Conservation (phyloP, 1,140 invertebrate species). For the Geopemphigus sp. region DNA sequence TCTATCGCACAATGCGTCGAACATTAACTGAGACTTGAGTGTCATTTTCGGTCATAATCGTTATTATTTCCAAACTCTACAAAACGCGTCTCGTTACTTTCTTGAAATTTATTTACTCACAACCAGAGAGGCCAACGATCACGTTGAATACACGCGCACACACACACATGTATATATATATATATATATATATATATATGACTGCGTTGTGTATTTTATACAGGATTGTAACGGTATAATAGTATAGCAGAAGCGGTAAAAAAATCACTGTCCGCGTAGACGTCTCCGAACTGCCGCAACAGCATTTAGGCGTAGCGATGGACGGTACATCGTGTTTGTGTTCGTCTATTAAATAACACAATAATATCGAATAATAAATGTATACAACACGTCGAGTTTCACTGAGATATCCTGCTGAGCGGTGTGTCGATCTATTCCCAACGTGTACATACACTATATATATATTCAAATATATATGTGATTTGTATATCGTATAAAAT, state of each 20-base stretch:
- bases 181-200: background rate
- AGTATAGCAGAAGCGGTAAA: background rate
- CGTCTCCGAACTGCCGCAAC: background rate
- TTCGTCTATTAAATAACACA: background rate
- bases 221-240: background rate
- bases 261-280: background rate
- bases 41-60: too few species aligned
- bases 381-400: background rate
- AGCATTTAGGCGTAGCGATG: background rate
- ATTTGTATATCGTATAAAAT: too few species aligned
- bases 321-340: background rate
- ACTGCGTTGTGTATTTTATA: background rate
- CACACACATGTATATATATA: background rate
- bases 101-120: background rate
- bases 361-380: background rate
- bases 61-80: too few species aligned
- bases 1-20: too few species aligned
- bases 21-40: too few species aligned
- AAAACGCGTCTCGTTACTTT: background rate
- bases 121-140: background rate
- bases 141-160: background rate
- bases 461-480: too few species aligned
- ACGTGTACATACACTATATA: too few species aligned
- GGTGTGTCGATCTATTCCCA: background rate
- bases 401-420: background rate